Evolutionary conservation across 2,797 vertebrate species (phyloP), one percentile per base, ranked within the genome.

Genomic region (Distichodus sexfasciatus): DNA sequence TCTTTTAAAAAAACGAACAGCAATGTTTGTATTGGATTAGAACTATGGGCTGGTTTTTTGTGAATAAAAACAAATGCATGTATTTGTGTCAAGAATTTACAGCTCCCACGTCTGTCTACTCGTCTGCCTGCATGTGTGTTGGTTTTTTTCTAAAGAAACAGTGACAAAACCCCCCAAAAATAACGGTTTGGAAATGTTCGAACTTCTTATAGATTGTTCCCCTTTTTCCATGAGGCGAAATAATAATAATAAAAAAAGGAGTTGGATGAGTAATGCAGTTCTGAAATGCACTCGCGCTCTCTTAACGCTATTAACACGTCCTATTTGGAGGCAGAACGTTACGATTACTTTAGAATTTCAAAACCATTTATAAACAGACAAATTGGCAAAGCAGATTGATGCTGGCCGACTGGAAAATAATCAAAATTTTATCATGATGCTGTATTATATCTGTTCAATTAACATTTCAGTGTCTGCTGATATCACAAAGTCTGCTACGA

Each of bases 51-150:
- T 95, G 94, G 93, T 96, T 93, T n/a, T n/a, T 98, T 96, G 95
- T 98, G 95, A 98, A 97, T 98, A 97, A 98, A 92, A 96, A 97
- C 90, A 92, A 97, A 96, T 96, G 96, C 95, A 98, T 98, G 96
- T 96, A 92, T 95, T 94, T 87, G 94, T 97, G 91, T 92, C 89
- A 84, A 89, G 69, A 86, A 90, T 88, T 79, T 84, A 88, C 86
- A 85, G 69, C 84, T 85, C 81, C 81, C 81, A 88, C 80, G 86
- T 89, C 86, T 86, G 88, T 90, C 89, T 86, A 83, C 83, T 86
- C 83, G 82, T 85, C 83, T 79, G 71, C 81, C 85, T 89, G 90
- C 90, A 91, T 88, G 90, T 87, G n/a, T n/a, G n/a, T n/a, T n/a
- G n/a, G n/a, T n/a, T n/a, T n/a, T n/a, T n/a, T 79, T 81, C 81